Conservation (phyloP, 2,888 invertebrate species). For the Drosophila barbarae region DNA sequence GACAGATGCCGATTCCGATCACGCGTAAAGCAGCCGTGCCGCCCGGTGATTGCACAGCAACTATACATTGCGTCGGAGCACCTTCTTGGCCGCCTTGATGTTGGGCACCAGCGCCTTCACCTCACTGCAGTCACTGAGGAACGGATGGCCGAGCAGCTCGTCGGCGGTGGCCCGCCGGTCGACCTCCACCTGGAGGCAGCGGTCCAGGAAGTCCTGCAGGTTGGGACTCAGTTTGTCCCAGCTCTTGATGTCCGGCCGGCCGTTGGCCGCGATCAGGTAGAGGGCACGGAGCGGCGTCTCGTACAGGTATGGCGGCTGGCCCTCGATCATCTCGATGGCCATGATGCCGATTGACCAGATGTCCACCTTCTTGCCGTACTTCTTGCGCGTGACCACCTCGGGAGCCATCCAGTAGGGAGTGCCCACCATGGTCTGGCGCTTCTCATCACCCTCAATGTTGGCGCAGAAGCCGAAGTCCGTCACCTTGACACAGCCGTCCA, state of each 20-base stretch:
- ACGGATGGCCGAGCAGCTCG: conserved; percentile 93
- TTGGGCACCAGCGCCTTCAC: conserved; percentile 91
- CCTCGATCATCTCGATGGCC: conserved; percentile 96
- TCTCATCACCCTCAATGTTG: conserved; percentile 95
- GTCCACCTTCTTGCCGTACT: conserved; percentile 95
- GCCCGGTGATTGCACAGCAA: conserved; percentile 73
- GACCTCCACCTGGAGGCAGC: conserved; percentile 94
- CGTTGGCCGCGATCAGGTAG: conserved; percentile 96
- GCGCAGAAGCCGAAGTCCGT: conserved; percentile 99
- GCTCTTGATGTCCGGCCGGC: conserved; percentile 93
- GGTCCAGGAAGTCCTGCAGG: conserved; percentile 91
- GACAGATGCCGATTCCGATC: conserved; percentile 44
- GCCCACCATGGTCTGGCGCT: conserved; percentile 98
- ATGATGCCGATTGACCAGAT: conserved; percentile 98
- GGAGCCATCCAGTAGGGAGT: conserved; percentile 99
- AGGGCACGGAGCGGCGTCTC: conserved; percentile 95
- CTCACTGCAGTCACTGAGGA: conserved; percentile 91
- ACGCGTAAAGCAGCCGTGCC: conserved; percentile 66
- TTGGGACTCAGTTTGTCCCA: conserved; percentile 89
- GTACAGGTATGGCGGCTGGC: conserved; percentile 97
- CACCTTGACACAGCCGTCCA: conserved; percentile 94
- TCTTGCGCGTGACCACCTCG: conserved; percentile 94
- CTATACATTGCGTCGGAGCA: conserved; percentile 81
- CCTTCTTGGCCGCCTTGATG: conserved; percentile 94
- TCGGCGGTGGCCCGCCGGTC: conserved; percentile 92